Conservation (phyloP, 2,888 invertebrate species). For the Mellilla xanthometata region DNA sequence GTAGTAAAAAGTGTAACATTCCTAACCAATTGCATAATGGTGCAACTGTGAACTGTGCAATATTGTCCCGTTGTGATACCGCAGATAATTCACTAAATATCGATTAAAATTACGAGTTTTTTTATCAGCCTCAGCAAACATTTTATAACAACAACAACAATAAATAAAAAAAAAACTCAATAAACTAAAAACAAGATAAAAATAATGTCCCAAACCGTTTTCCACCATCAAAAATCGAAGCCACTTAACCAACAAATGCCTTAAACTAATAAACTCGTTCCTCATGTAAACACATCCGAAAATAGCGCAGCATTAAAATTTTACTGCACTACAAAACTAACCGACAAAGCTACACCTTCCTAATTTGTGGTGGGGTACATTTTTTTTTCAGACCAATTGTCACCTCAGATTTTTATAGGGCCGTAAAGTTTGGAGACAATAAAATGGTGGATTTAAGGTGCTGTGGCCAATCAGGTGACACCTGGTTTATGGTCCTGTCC, state of each 20-base stretch:
- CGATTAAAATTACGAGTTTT: too few species aligned
- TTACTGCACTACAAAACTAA: constrained; percentile 16
- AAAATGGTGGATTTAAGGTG: constrained; percentile 65
- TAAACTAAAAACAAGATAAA: too few species aligned
- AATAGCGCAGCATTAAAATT: constrained; percentile 29
- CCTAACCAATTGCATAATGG: too few species aligned
- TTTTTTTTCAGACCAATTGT: constrained; percentile 60
- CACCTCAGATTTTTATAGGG: constrained; percentile 68
- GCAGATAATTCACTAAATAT: too few species aligned
- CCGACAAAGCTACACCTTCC: constrained; percentile 31
- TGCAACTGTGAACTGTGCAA: too few species aligned
- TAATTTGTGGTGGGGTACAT: constrained; percentile 39
- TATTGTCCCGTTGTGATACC: too few species aligned
- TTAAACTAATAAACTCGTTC: constrained; percentile 19
- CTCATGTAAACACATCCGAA: constrained; percentile 15
- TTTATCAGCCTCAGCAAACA: too few species aligned
- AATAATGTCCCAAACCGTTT: too few species aligned
- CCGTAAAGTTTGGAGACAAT: constrained; percentile 58
- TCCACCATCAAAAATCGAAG: too few species aligned
- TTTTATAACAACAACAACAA: too few species aligned
- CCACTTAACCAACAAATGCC: constrained; percentile 7
- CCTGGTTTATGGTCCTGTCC: constrained; percentile 56
- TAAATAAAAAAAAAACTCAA: too few species aligned
- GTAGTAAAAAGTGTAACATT: too few species aligned
- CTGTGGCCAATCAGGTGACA: constrained; percentile 61